Evolutionary conservation across 2,113 vertebrate species (phyloP).

Genomic region (Antennarius striatus): DNA sequence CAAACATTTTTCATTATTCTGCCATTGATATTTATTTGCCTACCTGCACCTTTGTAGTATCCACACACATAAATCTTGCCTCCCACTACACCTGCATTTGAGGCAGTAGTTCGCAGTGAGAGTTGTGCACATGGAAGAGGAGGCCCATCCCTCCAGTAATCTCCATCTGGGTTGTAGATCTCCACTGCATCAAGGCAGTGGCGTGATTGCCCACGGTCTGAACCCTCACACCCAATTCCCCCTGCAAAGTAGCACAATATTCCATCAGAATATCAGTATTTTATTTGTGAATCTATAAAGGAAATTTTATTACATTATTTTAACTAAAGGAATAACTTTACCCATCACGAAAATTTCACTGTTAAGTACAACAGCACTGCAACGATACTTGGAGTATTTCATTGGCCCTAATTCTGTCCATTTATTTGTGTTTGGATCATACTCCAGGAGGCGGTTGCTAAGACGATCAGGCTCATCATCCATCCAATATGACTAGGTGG

Average conservation of each 20-base stretch:
- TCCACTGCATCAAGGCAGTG: conserved; percentile 91
- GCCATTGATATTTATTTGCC: neutral
- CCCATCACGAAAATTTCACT: conserved; percentile 93
- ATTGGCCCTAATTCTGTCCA: conserved; percentile 88
- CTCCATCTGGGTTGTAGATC: conserved; percentile 91
- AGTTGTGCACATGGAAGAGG: conserved; percentile 87
- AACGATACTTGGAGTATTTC: conserved; percentile 95
- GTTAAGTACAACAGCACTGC: conserved; percentile 86
- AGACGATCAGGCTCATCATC: conserved; percentile 96
- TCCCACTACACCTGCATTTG: conserved; percentile 86
- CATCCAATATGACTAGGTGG: conserved; percentile 84
- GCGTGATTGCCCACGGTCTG: conserved; percentile 90
- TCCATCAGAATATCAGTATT: neutral
- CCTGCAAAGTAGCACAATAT: conserved; percentile 75
- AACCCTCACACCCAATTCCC: conserved; percentile 92
- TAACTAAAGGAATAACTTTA: conserved; percentile 58
- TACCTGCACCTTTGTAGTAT: conserved; percentile 95
- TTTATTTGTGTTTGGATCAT: conserved; percentile 87
- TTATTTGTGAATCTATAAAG: neutral
- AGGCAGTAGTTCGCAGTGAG: conserved; percentile 85
- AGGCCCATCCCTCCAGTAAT: conserved; percentile 92
- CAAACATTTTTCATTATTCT: neutral
- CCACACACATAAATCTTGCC: conserved; percentile 95
- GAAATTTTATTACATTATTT: neutral
- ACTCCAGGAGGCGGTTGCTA: conserved; percentile 89